Evolutionary conservation across 2,113 vertebrate genomes (phyloP), one percentile per base, ranked within the genome.

Genomic region (Cololabis saira): DNA sequence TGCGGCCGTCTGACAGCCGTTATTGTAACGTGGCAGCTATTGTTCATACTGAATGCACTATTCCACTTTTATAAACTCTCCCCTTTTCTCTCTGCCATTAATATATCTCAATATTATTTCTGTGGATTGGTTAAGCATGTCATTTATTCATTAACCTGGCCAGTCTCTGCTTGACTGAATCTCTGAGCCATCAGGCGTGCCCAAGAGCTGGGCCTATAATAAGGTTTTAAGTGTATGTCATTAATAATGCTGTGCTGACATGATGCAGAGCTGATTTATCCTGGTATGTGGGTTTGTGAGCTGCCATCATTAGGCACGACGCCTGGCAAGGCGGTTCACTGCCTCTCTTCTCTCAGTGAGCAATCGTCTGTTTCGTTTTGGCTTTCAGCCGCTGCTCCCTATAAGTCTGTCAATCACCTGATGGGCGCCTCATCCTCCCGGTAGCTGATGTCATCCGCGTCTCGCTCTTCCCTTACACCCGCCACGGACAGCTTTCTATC

Each of bases 101-200:
- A 83, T 72, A 61, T 71, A 64, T 67, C 47, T 21, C 59, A 52
- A 58, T 76, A 74, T 88, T 88, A 78, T 86, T 85, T 82, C 55
- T 37, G 68, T 50, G 33, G 61, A 66, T 69, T 66, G 49, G 76
- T 71, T 75, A 74, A 87, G 81, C 75, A 10, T 81, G 73, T 82
- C 84, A 83, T 80, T 87, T 78, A 85, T 87, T 90, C 84, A 89
- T 92, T 79, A 65, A 89, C 78, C 71, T 70, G 74, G 47, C 51
- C 77, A 74, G 52, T 56, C 72, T 60, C 69, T 61, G 33, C 42
- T 57, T 53, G 68, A 48, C 62, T 60, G 54, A 71, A 71, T 54
- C 79, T 50, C 63, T 2, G 43, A 71, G 77, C 57, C 27, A 50
- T 70, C 70, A 67, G 65, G 55, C 56, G 8, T 61, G 49, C 50